Percentiles rank a stretch among this genome's conserved stretches.
phyloP scores from a whole-genome alignment of 2,113 vertebrate genomes.

The Trinectes maculatus region DNA sequence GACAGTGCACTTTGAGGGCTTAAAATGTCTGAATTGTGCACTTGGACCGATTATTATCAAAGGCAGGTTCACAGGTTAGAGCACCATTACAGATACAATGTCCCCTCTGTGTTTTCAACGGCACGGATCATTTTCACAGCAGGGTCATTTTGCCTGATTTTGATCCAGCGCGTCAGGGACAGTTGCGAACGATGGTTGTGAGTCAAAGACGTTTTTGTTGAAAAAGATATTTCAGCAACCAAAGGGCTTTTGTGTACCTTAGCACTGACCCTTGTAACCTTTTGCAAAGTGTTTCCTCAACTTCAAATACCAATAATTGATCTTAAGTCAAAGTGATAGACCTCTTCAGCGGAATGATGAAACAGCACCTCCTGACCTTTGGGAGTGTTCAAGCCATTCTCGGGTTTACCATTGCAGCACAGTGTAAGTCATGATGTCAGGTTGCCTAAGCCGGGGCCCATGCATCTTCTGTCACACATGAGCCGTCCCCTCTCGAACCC shows the following conservation, averaged over 20 bases:
- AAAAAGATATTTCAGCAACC: conserved; percentile 27
- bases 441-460: conserved; percentile 17
- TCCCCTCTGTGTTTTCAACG: conserved; percentile 32
- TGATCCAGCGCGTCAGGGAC: conserved; percentile 26
- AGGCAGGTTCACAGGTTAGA: conserved; percentile 54
- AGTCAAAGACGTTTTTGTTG: background rate
- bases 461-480: conserved; percentile 34
- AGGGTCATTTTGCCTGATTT: conserved; percentile 36
- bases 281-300: conserved; percentile 42
- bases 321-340: conserved; percentile 55
- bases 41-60: conserved; percentile 61
- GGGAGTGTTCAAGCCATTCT: conserved; percentile 33
- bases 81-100: conserved; percentile 52
- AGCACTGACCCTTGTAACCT: conserved; percentile 37
- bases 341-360: conserved; percentile 54
- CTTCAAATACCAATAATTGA: conserved; percentile 49
- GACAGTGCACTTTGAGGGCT: conserved; percentile 32
- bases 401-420: conserved; percentile 45
- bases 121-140: conserved; percentile 51
- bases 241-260: conserved; percentile 29
- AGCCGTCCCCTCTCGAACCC: conserved; percentile 59
- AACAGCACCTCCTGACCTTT: conserved; percentile 69
- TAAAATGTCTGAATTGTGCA: conserved; percentile 57
- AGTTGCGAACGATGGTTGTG: conserved; percentile 27
- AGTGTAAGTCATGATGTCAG: conserved; percentile 60